Evolutionary conservation across 2,797 vertebrate species (phyloP).

Genomic region (Sebastes nivosus): DNA sequence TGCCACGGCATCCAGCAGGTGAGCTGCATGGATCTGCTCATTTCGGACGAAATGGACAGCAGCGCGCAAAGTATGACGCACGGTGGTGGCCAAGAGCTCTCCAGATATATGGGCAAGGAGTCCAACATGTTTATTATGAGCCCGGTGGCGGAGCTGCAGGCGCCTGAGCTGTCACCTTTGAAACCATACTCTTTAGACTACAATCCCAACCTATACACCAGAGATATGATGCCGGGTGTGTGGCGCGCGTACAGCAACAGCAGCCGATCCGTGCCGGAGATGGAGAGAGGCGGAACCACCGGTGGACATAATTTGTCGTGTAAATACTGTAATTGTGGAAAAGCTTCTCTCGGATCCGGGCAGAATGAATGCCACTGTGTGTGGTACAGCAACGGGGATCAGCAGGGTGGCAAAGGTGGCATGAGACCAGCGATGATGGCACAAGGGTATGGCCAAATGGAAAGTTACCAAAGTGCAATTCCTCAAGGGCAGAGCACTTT

Average conservation of each 20-base stretch:
- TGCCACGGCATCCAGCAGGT: conserved; percentile 53
- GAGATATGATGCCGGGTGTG: conserved; percentile 13
- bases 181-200: conserved; percentile 22
- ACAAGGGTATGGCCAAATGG: conserved; percentile 61
- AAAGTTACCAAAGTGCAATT: conserved; percentile 69
- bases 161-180: conserved; percentile 28
- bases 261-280: conserved; percentile 39
- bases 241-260: conserved; percentile 53
- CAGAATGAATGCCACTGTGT: conserved; percentile 59
- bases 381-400: conserved; percentile 55
- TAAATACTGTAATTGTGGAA: conserved; percentile 65
- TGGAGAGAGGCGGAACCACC: not conserved
- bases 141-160: conserved; percentile 22
- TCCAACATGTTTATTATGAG: conserved; percentile 53
- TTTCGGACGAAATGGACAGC: conserved; percentile 41
- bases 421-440: conserved; percentile 23
- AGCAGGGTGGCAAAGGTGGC: conserved; percentile 34
- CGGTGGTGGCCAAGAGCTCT: conserved; percentile 15
- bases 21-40: conserved; percentile 74
- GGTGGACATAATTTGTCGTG: conserved; percentile 41
- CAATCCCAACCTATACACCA: conserved; percentile 20
- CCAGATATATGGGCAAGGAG: conserved; percentile 56
- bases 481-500: conserved; percentile 50
- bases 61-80: conserved; percentile 41
- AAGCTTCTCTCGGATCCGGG: conserved; percentile 31